Conservation (phyloP, 2,888 invertebrate species). For the Rugalucina vietnamica region DNA sequence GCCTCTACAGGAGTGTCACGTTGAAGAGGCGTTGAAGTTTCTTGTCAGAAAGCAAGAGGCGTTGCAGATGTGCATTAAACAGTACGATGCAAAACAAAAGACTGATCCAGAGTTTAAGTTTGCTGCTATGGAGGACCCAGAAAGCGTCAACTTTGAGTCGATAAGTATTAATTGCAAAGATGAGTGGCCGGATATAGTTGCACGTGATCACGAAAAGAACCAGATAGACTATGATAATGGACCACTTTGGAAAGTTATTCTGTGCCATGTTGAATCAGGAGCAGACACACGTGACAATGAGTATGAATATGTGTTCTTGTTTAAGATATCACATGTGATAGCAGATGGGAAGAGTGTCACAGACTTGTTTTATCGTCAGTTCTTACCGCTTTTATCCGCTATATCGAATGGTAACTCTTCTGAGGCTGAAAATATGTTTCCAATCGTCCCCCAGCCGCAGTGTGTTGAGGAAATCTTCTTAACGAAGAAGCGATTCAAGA, state of each 20-base stretch:
- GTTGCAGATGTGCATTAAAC: background rate
- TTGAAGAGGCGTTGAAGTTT: background rate
- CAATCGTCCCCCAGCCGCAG: background rate
- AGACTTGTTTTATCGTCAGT: background rate
- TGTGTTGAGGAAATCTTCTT: background rate
- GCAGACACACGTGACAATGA: background rate
- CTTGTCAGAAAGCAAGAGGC: background rate
- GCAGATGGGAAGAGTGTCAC: background rate
- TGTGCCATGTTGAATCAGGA: background rate
- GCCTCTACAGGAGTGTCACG: background rate
- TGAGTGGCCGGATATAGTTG: background rate
- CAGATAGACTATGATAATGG: background rate
- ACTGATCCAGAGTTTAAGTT: background rate
- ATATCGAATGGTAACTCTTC: background rate
- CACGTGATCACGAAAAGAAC: background rate
- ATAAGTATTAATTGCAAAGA: background rate
- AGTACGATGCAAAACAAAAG: too few relatives aligned
- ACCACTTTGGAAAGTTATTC: background rate
- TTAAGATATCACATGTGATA: background rate
- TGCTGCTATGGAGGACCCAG: background rate
- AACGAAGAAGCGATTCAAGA: background rate
- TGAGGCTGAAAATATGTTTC: background rate
- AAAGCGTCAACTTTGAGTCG: background rate
- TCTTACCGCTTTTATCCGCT: background rate
- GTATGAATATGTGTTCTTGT: background rate